These are phyloP conservation scores for Dioctria rufipes DNA, from an alignment of 2,888 invertebrate genomes.

Conservation along the genomic window DNA sequence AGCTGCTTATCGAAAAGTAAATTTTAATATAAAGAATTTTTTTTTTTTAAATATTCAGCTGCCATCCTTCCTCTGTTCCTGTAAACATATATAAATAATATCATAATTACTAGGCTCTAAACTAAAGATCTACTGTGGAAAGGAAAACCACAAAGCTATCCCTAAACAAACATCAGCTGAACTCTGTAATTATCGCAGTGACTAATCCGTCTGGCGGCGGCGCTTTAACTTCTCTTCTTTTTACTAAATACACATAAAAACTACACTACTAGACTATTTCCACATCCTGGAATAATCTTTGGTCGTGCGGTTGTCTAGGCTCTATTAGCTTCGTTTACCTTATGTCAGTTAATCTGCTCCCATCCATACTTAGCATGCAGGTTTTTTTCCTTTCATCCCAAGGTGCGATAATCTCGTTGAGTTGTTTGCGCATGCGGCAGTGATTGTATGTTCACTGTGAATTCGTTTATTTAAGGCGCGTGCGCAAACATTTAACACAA, in stretches of 20 bases:
- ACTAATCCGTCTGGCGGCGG: background rate
- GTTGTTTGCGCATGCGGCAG: constrained; percentile 13
- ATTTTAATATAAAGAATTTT: no score
- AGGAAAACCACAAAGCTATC: no score
- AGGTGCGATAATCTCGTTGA: constrained; percentile 21
- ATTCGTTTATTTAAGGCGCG: constrained; percentile 55
- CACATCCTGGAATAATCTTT: constrained; percentile 7
- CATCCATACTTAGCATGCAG: background rate
- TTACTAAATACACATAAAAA: no score
- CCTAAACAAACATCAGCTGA: background rate
- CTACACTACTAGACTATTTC: background rate
- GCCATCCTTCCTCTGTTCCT: no score
- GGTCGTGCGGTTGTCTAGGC: constrained; percentile 1
- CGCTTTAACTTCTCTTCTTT: background rate
- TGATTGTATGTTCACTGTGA: background rate
- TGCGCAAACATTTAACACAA: constrained; percentile 58
- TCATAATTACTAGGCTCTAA: no score
- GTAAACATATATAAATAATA: no score
- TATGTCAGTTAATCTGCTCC: background rate
- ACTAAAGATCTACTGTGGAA: no score
- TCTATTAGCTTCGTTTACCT: background rate
- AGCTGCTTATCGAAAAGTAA: no score
- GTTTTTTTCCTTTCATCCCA: background rate
- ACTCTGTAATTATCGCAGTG: background rate
- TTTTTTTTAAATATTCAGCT: no score